Evolutionary conservation across 2,888 invertebrate species (phyloP).

Genomic region (Alentia gelatinosa): DNA sequence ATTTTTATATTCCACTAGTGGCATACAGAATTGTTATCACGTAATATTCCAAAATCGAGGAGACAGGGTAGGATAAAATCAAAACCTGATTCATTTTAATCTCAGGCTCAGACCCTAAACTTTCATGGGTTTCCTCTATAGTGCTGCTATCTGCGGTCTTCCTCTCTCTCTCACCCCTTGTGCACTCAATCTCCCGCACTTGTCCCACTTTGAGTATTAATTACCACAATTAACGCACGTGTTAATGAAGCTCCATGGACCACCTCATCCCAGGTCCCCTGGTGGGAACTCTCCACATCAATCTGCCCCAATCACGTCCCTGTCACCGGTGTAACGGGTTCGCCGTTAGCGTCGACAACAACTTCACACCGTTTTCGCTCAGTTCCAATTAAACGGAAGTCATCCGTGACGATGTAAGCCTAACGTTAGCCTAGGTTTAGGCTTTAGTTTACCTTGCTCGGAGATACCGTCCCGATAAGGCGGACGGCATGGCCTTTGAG

Average conservation of each 20-base stretch:
- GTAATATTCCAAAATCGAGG: too few species aligned
- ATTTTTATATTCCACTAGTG: too few species aligned
- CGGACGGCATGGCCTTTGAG: too few species aligned
- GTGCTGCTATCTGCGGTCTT: too few species aligned
- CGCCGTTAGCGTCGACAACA: neutral
- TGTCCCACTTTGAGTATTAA: neutral
- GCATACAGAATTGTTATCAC: too few species aligned
- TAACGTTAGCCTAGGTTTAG: neutral
- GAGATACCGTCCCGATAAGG: too few species aligned
- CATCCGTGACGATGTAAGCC: neutral
- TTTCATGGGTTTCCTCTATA: too few species aligned
- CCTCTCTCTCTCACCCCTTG: neutral
- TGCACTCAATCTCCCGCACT: neutral
- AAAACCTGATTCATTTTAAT: too few species aligned
- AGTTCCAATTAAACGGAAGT: neutral
- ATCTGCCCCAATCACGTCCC: slow-evolving; percentile 9
- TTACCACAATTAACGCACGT: slow-evolving; percentile 12
- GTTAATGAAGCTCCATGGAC: neutral
- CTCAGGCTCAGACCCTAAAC: too few species aligned
- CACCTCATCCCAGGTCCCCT: neutral
- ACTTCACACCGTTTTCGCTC: neutral
- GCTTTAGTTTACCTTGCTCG: too few species aligned
- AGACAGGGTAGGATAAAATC: too few species aligned
- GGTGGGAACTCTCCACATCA: neutral
- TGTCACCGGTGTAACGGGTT: slow-evolving; percentile 35